These are phyloP conservation scores for Pheosia gnoma DNA, from an alignment of 2,888 invertebrate species.

Conservation along the genomic window DNA sequence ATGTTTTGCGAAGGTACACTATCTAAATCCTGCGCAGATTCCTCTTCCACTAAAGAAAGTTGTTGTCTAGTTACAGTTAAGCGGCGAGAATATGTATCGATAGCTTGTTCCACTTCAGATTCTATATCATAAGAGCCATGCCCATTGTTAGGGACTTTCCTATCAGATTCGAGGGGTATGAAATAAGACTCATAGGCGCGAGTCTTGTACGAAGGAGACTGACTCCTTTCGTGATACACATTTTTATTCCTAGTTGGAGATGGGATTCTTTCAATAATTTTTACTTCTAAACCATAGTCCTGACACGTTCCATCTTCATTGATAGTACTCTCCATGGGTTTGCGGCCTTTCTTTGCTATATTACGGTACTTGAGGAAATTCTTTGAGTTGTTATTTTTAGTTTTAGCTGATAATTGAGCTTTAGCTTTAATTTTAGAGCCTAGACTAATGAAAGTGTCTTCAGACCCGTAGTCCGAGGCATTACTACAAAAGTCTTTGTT, in stretches of 20 bases:
- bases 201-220: slow-evolving; percentile 61
- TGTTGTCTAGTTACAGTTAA: slow-evolving; percentile 69
- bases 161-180: slow-evolving; percentile 56
- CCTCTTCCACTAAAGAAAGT: slow-evolving; percentile 79
- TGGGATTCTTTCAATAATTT: slow-evolving; percentile 62
- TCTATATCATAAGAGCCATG: slow-evolving; percentile 56
- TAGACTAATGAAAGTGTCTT: slow-evolving; percentile 78
- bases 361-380: slow-evolving; percentile 68
- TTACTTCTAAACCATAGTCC: slow-evolving; percentile 70
- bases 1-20: slow-evolving; percentile 70
- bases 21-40: slow-evolving; percentile 77
- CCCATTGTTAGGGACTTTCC: slow-evolving; percentile 42
- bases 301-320: slow-evolving; percentile 48
- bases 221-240: slow-evolving; percentile 48
- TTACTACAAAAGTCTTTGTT: slow-evolving; percentile 71
- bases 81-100: slow-evolving; percentile 64
- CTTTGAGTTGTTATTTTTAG: slow-evolving; percentile 59
- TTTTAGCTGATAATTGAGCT: slow-evolving; percentile 68
- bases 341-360: slow-evolving; percentile 61
- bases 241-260: slow-evolving; percentile 60
- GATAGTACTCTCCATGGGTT: slow-evolving; percentile 55
- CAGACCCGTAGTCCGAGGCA: slow-evolving; percentile 77
- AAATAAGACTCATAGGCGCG: slow-evolving; percentile 69
- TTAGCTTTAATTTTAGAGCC: slow-evolving; percentile 81
- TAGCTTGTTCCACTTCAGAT: slow-evolving; percentile 58